These are phyloP conservation scores for Diabrotica virgifera DNA, from an alignment of 1,140 invertebrate species.

Conservation along the genomic window DNA sequence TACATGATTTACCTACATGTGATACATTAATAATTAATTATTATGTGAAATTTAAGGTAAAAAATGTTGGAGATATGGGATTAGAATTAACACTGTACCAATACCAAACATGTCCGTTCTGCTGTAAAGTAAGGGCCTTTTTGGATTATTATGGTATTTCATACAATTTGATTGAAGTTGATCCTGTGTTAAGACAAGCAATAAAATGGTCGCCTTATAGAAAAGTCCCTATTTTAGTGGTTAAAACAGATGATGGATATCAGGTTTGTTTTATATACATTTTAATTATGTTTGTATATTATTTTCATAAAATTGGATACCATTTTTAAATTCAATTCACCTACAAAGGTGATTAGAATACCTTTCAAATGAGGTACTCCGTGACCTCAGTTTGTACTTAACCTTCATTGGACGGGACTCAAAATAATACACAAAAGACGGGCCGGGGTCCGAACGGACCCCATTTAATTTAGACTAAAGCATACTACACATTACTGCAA, in stretches of 20 bases:
- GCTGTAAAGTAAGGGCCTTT: constrained; percentile 94
- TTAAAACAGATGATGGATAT: constrained; percentile 68
- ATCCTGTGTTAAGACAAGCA: constrained; percentile 86
- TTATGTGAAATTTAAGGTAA: constrained; percentile 52
- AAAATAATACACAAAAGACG: too few species aligned
- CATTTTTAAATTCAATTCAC: too few species aligned
- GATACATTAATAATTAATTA: too few species aligned
- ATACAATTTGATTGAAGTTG: constrained; percentile 96
- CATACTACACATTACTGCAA: too few species aligned
- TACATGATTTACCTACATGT: too few species aligned
- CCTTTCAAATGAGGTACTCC: too few species aligned
- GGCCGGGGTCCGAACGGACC: too few species aligned
- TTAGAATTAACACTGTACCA: constrained; percentile 89
- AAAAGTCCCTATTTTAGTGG: constrained; percentile 93
- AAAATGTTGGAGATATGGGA: constrained; percentile 67
- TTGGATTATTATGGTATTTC: constrained; percentile 92
- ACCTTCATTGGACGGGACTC: too few species aligned
- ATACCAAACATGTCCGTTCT: constrained; percentile 98
- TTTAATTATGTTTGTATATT: neutral
- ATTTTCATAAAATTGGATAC: too few species aligned
- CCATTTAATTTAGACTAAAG: too few species aligned
- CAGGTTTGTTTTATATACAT: constrained; percentile 52
- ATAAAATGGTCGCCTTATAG: constrained; percentile 92
- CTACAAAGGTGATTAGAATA: too few species aligned
- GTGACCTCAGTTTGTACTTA: too few species aligned